Base-by-base conservation (phyloP, 2,888 invertebrate species). In the Euzophera pinguis region DNA sequence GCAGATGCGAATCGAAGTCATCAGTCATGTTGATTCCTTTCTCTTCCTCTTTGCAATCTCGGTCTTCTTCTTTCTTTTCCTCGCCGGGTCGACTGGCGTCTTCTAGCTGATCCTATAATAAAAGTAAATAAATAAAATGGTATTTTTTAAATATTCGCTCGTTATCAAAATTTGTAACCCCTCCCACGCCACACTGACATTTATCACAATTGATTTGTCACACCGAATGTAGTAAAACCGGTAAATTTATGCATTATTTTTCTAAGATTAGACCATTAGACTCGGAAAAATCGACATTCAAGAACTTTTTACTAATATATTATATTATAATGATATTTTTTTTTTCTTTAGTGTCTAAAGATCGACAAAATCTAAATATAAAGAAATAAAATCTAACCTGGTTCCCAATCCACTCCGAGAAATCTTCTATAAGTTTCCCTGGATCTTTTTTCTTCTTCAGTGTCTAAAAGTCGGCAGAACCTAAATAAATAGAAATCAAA, bases 1-100 rank as follows among this genome's bases (percentile, higher is more conserved):
- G 96, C 53, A 95, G 81, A 78, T 96, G 95, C 0, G 95, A 97
- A 53, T 98, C 98, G 73, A 99, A 98, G 75, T 99, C 97, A 62
- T 98, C 98, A 13, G 96, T 95, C 97, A 99, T 98, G 68, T 99
- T 98, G 52, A 99, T 94, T 13, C 97, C 98, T 48, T 97, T 95
- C 58, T 98, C 96, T 77, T 97, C 96, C 73, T 98, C 97, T 68
- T 95, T 94, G 65, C 95, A 94, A 71, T 96, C 95, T 65, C 93
- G 92, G 50, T 96, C 92, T 27, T 94, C 93, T 57, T 94, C 90
- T 54, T 94, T 92, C 58, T 96, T 94, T 68, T 97, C 93, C 68
- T 95, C 96, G 47, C 95, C 94, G 32, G 95, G 94, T 57, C 93
- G 92, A 61, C 92, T 92, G 0, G 98, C 96, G 64, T 97, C 98